Percentiles rank a stretch among this genome's conserved stretches.
Conservation (phyloP, 1,140 invertebrate species). For the Anagrus nilaparvatae region DNA sequence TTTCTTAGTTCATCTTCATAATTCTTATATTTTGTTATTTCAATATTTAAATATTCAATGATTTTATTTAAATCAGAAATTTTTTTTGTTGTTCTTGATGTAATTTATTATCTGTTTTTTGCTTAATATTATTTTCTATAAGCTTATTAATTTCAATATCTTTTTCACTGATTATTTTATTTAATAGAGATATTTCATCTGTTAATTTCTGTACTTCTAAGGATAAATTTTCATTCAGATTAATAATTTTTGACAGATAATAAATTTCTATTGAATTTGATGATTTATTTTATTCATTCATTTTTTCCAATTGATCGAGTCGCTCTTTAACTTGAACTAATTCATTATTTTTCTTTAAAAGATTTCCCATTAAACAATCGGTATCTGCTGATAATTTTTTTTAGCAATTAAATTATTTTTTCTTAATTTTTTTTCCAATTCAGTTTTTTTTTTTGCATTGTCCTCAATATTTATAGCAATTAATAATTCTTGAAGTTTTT, state of each 20-base stretch:
- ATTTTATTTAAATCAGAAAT: constrained; percentile 4
- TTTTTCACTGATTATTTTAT: constrained; percentile 6
- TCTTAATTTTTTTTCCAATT: constrained; percentile 9
- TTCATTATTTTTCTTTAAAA: constrained; percentile 11
- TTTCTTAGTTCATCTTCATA: constrained; percentile 7
- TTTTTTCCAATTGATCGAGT: constrained; percentile 9
- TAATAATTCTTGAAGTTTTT: constrained; percentile 5
- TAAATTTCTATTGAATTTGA: not conserved
- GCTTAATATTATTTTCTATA: constrained; percentile 12
- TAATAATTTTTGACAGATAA: not conserved
- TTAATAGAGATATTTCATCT: constrained; percentile 2
- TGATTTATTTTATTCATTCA: not conserved
- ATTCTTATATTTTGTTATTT: not conserved
- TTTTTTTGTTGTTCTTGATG: constrained; percentile 8
- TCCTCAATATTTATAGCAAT: constrained; percentile 8
- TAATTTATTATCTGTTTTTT: constrained; percentile 1
- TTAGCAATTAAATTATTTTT: not conserved
- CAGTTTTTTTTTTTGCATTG: constrained; percentile 7
- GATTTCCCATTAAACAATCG: constrained; percentile 12
- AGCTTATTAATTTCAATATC: constrained; percentile 1
- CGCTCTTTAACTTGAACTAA: constrained; percentile 11
- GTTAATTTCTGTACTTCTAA: constrained; percentile 3
- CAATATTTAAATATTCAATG: constrained; percentile 2
- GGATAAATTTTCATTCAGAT: no score
- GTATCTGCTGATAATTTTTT: constrained; percentile 6